Percentiles rank a stretch among this genome's conserved stretches.
phyloP scores from a whole-genome alignment of 30 jellyfish, hydroid and myxozoan species.

The Cassiopea andromeda region DNA sequence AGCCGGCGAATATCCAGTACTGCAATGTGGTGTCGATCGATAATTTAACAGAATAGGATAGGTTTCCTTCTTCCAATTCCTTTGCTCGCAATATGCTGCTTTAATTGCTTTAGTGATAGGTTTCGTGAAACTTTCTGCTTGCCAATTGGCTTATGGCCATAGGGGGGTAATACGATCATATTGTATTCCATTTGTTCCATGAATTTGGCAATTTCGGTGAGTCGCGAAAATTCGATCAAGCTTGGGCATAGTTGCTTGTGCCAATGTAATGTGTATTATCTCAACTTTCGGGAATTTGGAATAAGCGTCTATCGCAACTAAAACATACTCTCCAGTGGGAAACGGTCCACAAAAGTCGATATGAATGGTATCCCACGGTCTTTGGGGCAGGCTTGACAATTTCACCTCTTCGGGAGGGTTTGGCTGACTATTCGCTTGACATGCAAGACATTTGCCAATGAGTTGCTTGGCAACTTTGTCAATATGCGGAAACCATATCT shows the following conservation, averaged over 20 bases:
- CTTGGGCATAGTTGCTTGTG: conserved; percentile 3
- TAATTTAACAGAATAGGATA: not conserved
- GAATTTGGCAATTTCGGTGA: conserved; percentile 1
- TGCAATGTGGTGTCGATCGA: conserved; percentile 31
- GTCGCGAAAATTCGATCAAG: conserved; percentile 37
- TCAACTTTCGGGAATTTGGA: conserved; percentile 31
- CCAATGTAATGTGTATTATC: conserved; percentile 25
- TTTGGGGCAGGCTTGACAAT: conserved; percentile 2
- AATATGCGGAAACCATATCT: conserved; percentile 36
- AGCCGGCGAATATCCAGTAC: conserved; percentile 37
- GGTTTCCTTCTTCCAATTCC: not conserved
- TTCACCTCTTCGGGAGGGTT: conserved; percentile 2
- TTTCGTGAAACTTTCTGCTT: conserved; percentile 58
- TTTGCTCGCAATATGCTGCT: conserved; percentile 15
- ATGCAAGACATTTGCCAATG: conserved; percentile 29
- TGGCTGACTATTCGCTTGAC: conserved; percentile 24
- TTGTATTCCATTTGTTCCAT: conserved; percentile 24
- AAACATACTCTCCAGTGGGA: conserved; percentile 24
- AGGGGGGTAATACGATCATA: conserved; percentile 52
- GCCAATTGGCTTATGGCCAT: conserved; percentile 50
- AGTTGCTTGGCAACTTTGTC: conserved; percentile 8
- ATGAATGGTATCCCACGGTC: conserved; percentile 40
- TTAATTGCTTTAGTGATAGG: conserved; percentile 22
- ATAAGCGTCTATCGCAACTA: conserved; percentile 30
- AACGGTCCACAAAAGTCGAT: conserved; percentile 45